Base-by-base conservation (phyloP, 2,797 vertebrate genomes). In the Pogoniulus pusillus region DNA sequence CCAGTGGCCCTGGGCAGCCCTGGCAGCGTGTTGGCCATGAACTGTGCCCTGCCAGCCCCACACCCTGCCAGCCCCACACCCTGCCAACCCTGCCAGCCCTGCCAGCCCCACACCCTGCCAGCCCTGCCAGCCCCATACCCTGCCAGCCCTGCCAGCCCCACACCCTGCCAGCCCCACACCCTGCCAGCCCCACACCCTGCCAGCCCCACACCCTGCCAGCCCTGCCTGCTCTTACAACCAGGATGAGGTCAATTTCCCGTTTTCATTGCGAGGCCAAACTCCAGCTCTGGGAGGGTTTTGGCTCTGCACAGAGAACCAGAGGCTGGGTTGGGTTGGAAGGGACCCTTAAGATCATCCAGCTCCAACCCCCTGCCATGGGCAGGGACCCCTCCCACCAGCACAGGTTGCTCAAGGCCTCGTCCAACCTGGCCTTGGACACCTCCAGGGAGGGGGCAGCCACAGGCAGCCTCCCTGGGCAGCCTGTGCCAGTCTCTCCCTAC, bases 241-340 rank as follows among this genome's bases (percentile, higher is more conserved):
- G 18, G 9, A 6, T 29, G 47, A 34, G n/a, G 8, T 47, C 43
- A 8, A 12, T 22, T 85, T 63, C 47, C 41, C 8, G 63, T 39
- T 66, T 8, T 17, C 29, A 1, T 60, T 18, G 27, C 72, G 47
- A 27, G 34, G 12, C 26, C 14, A 65, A 82, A 58, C 17, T 34
- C 12, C 29, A 10, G n/a, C 5, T 6, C 14, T 29, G 24, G 45
- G 57, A 63, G 24, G 43, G 41, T 15, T 64, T 51, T 0, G 0
- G 7, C 51, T 58, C 43, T 62, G 17, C 51, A 18, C 12, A 49
- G 23, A 24, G 47, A 49, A 10, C 8, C 22, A 29, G 39, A 63
- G 37, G 14, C 14, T 20, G 27, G 39, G 8, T 20, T 30, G 37
- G 27, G 27, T 30, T 16, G 13, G 37, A 22, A 63, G 39, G 39